Evolutionary conservation across 2,888 invertebrate genomes (phyloP).

Genomic region (Aphelenchoides bicaudatus): DNA sequence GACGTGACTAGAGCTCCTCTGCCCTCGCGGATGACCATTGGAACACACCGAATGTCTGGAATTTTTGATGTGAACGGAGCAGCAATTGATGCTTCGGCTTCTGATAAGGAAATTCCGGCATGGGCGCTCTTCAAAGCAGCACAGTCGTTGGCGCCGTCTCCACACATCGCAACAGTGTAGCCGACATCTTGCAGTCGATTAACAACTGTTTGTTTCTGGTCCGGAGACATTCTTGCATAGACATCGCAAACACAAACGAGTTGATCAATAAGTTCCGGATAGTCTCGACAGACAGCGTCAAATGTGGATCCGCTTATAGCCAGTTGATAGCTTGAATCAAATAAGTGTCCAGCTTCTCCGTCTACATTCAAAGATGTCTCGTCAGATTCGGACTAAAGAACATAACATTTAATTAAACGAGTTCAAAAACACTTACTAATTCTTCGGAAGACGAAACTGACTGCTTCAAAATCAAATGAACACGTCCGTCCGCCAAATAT

Average conservation of each 20-base stretch:
- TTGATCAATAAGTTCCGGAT: constrained; percentile 54
- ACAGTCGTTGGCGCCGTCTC: constrained; percentile 65
- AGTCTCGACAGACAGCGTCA: constrained; percentile 48
- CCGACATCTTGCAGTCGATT: constrained; percentile 60
- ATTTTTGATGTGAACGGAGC: constrained; percentile 70
- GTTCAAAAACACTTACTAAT: too few relatives aligned
- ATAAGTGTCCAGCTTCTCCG: constrained; percentile 26
- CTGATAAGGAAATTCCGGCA: constrained; percentile 63
- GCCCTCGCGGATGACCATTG: constrained; percentile 63
- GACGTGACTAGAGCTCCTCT: constrained; percentile 89
- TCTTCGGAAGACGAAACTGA: constrained; percentile 45
- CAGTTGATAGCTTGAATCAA: constrained; percentile 44
- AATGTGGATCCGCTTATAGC: constrained; percentile 55
- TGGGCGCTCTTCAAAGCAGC: constrained; percentile 64
- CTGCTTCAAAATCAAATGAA: constrained; percentile 36
- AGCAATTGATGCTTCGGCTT: constrained; percentile 68
- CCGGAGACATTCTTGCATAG: constrained; percentile 63
- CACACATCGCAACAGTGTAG: constrained; percentile 64
- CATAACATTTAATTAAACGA: too few relatives aligned
- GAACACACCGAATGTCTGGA: constrained; percentile 58
- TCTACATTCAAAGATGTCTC: constrained; percentile 22
- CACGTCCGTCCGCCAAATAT: constrained; percentile 34
- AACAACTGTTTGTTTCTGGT: constrained; percentile 49
- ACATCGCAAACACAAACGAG: constrained; percentile 59
- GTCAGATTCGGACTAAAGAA: constrained; percentile 25